Percentiles rank a stretch among this genome's conserved stretches.
These are phyloP conservation scores for Nematostella vectensis DNA, from an alignment of 92 coral and sea anemone species.

Conservation along the genomic window DNA sequence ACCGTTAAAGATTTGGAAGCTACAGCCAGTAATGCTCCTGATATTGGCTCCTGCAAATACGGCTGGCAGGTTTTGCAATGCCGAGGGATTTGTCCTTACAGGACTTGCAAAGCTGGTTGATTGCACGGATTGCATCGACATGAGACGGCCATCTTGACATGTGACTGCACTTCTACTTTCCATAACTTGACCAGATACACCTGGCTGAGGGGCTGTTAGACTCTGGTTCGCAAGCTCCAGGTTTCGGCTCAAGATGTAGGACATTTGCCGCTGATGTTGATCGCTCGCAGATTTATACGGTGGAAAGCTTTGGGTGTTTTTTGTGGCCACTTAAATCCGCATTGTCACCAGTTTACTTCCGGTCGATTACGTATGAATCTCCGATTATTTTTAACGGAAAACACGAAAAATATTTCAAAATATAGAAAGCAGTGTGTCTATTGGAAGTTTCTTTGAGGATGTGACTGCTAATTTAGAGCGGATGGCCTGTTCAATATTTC, in stretches of 20 bases:
- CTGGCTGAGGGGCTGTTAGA: neutral
- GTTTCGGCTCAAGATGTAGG: neutral
- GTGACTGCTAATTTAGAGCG: too few species aligned
- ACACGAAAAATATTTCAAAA: too few species aligned
- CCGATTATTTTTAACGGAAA: too few species aligned
- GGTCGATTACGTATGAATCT: too few species aligned
- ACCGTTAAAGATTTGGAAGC: slow-evolving; percentile 17
- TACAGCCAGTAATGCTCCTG: slow-evolving; percentile 3
- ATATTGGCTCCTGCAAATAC: slow-evolving; percentile 22
- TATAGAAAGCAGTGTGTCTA: too few species aligned
- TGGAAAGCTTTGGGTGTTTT: slow-evolving; percentile 2
- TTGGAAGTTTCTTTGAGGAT: too few species aligned
- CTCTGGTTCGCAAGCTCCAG: neutral
- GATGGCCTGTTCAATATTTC: too few species aligned
- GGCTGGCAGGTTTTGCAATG: neutral
- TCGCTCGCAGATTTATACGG: neutral
- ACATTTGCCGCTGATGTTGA: slow-evolving; percentile 8
- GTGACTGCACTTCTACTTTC: neutral
- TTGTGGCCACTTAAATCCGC: slow-evolving; percentile 9
- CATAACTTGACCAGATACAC: neutral
- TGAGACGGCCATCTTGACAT: neutral
- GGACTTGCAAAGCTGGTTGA: neutral
- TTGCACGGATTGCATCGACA: neutral
- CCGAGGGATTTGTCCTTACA: neutral
- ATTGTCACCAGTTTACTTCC: too few species aligned